Evolutionary conservation across 2,888 invertebrate species (phyloP).

Genomic region (Nematopogon swammerdamellus): DNA sequence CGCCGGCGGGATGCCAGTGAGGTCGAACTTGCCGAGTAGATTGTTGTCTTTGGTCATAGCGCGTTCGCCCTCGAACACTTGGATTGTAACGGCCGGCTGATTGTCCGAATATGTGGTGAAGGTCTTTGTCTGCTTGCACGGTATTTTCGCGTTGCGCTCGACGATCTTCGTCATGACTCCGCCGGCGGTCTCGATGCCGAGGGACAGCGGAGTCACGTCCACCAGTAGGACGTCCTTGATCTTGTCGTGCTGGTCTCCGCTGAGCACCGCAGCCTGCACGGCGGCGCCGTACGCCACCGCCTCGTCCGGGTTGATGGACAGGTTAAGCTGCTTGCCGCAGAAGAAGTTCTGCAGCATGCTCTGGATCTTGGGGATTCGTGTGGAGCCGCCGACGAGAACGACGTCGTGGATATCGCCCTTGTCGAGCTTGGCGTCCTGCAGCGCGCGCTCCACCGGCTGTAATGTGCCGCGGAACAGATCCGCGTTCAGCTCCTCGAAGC

Average conservation of each 20-base stretch:
- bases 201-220: slow-evolving; percentile 61
- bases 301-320: slow-evolving; percentile 77
- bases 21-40: slow-evolving; percentile 59
- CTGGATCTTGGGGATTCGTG: slow-evolving; percentile 77
- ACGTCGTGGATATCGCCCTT: slow-evolving; percentile 74
- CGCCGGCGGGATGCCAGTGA: slow-evolving; percentile 67
- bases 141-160: slow-evolving; percentile 68
- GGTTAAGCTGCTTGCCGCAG: slow-evolving; percentile 67
- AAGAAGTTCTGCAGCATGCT: slow-evolving; percentile 72
- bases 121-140: slow-evolving; percentile 66
- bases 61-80: slow-evolving; percentile 74
- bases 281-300: slow-evolving; percentile 79
- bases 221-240: slow-evolving; percentile 66
- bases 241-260: slow-evolving; percentile 69
- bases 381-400: slow-evolving; percentile 79
- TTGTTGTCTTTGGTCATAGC: slow-evolving; percentile 81
- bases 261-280: slow-evolving; percentile 69
- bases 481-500: slow-evolving; percentile 72
- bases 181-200: slow-evolving; percentile 76
- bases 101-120: slow-evolving; percentile 82
- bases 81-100: slow-evolving; percentile 71
- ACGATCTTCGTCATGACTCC: slow-evolving; percentile 77
- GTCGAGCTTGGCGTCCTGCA: slow-evolving; percentile 76
- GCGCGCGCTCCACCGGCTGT: slow-evolving; percentile 74
- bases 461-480: slow-evolving; percentile 71